Base-by-base conservation (phyloP, 2,888 invertebrate genomes). In the Lasioglossum figueresi region DNA sequence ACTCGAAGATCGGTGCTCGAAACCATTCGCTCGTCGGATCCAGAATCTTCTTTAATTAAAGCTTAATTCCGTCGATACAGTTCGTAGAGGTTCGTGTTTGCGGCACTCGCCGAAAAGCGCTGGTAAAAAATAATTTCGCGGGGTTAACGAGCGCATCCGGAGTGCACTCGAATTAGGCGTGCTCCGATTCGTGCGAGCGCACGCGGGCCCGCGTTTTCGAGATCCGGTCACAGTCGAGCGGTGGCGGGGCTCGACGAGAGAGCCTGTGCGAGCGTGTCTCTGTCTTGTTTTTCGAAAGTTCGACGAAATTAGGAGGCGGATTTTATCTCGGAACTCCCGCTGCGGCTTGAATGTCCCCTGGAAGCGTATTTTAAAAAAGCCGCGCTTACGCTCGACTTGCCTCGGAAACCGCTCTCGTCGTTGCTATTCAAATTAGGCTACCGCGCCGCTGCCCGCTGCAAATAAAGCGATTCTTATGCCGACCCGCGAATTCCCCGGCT, bases 311-410 rank as follows among this genome's bases (percentile, higher is more conserved):
- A 80, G 85, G 84, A 84, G 84, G 75, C 71, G 59, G 66, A 84
- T 85, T 81, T 87, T 85, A 83, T 83, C 80, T 79, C 73, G 76
- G 86, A 85, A 80, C 88, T 85, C 90, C 90, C 71, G 89, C 90
- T 90, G 90, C 52, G 48, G 83, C 80, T 43, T 10, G 37, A 68
- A 68, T 37, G 84, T 83, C 80, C 63, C 83, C 72, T 66, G 79
- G 82, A 59, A 78, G 37, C 72, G 80, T 74, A 80, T 86, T 85
- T 83, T 72, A 90, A 90, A 88, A 88, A 86, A 76, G 27, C 19
- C 37, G 43, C 14, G 79, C 40, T 78, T 48, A 66, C 66, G 75
- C 63, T 72, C 81, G 76, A 74, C 27, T 56, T 72, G 52, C 43
- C 82, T 79, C 74, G 43, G 75, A 79, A 59, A 79, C 76, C 45